phyloP scores from a whole-genome alignment of 2,113 vertebrate species.

The Holacanthus passer region DNA sequence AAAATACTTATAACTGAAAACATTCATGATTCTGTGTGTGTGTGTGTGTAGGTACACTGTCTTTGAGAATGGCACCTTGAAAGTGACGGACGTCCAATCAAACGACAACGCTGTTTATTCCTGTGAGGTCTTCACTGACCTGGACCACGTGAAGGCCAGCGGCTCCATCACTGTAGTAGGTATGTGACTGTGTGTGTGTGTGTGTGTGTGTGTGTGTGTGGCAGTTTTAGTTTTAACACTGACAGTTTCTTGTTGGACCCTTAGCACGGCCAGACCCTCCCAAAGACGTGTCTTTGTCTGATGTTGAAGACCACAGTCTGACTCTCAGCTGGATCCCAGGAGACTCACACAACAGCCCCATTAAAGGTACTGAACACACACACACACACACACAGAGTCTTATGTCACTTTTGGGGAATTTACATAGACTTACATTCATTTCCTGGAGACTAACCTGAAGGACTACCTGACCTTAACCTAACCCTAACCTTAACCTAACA shows the following conservation, averaged over 20 bases:
- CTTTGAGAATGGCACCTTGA: conserved; percentile 78
- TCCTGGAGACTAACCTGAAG: too few species aligned
- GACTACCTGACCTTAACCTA: too few species aligned
- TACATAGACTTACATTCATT: too few species aligned
- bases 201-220: conserved; percentile 29
- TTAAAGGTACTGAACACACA: conserved; percentile 47
- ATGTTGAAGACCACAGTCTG: conserved; percentile 50
- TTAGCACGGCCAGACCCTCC: conserved; percentile 81
- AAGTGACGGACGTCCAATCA: conserved; percentile 80
- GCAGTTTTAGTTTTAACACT: background rate
- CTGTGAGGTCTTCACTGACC: conserved; percentile 84
- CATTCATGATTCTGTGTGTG: conserved; percentile 1
- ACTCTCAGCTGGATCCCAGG: conserved; percentile 83
- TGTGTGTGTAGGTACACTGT: conserved; percentile 80
- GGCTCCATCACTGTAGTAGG: conserved; percentile 88
- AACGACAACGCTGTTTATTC: conserved; percentile 83
- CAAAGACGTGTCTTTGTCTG: conserved; percentile 64
- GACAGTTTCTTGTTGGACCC: conserved; percentile 8
- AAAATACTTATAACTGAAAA: background rate
- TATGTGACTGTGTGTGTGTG: conserved; percentile 53
- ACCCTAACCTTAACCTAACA: too few species aligned
- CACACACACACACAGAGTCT: conserved; percentile 9
- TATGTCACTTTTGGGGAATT: too few species aligned
- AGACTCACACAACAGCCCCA: conserved; percentile 84
- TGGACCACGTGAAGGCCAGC: conserved; percentile 80